These are phyloP conservation scores for Yponomeuta cagnagella DNA, from an alignment of 2,888 invertebrate genomes.

Conservation along the genomic window DNA sequence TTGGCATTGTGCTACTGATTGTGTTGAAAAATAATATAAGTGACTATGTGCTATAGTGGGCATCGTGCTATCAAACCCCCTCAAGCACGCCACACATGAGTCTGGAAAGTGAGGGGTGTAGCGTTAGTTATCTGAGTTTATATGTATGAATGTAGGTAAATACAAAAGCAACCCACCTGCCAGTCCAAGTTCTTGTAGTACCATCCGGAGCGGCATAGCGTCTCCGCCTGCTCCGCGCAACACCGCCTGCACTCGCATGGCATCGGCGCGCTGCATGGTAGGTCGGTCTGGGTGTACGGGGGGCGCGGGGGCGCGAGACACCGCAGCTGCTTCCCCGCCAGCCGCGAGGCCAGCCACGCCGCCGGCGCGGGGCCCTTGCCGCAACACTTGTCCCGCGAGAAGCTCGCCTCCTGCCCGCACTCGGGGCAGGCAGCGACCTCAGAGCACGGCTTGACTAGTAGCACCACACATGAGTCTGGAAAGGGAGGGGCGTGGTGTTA, in stretches of 20 bases:
- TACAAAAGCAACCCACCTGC: no score
- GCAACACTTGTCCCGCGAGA: constrained; percentile 26
- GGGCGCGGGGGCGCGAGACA: no score
- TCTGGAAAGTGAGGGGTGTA: no score
- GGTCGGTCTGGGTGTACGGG: neutral
- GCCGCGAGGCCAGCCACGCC: constrained; percentile 48
- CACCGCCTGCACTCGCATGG: neutral
- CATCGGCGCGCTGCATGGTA: neutral
- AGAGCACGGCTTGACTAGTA: constrained; percentile 50
- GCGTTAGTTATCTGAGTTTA: no score
- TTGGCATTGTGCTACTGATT: no score
- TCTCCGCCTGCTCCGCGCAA: neutral
- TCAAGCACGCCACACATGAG: no score
- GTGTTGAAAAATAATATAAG: no score
- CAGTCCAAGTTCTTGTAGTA: neutral
- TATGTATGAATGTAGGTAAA: no score
- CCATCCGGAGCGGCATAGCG: neutral
- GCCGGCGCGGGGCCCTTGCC: constrained; percentile 41
- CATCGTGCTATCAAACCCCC: no score
- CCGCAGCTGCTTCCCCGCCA: no score
- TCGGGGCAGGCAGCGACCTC: constrained; percentile 77
- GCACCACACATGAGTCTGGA: constrained; percentile 67
- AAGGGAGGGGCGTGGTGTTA: constrained; percentile 18
- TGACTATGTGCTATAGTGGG: no score
- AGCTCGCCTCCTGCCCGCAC: constrained; percentile 77